phyloP scores from a whole-genome alignment of 2,113 vertebrate genomes.

The Sturnira hondurensis region DNA sequence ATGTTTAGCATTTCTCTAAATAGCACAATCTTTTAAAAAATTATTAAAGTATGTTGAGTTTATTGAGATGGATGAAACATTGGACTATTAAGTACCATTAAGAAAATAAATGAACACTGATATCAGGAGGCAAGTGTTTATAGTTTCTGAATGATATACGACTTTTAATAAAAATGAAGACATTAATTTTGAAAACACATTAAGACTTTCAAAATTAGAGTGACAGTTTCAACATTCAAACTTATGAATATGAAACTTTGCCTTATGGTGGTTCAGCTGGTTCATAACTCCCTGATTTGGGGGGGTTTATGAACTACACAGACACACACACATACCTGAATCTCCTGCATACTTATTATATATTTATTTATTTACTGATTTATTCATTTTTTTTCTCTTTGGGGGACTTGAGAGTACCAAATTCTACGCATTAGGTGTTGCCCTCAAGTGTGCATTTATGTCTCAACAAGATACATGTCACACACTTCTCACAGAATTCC shows the following conservation, averaged over 20 bases:
- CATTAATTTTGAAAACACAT: slow-evolving; percentile 31
- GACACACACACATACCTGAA: not conserved
- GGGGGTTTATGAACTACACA: too few species aligned
- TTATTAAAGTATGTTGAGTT: not conserved
- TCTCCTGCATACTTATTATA: not conserved
- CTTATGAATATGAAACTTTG: not conserved
- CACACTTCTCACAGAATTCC: not conserved
- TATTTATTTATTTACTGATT: not conserved
- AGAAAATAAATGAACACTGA: slow-evolving; percentile 50
- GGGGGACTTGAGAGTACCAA: not conserved
- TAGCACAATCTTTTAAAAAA: not conserved
- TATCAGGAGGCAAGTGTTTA: slow-evolving; percentile 2
- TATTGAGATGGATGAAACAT: slow-evolving; percentile 39
- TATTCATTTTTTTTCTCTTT: not conserved
- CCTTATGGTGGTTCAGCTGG: rapidly evolving
- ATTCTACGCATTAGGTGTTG: not conserved
- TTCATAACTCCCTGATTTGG: not conserved
- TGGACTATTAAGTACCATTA: slow-evolving; percentile 45
- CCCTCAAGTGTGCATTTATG: rapidly evolving
- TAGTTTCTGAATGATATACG: not conserved
- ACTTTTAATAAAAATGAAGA: slow-evolving; percentile 47
- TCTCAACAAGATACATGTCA: not conserved
- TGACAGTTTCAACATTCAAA: not conserved
- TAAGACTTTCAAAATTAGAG: slow-evolving; percentile 20
- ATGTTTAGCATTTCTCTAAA: slow-evolving; percentile 23